Base-by-base conservation (phyloP, 2,888 invertebrate genomes). In the Sialis lutaria region DNA sequence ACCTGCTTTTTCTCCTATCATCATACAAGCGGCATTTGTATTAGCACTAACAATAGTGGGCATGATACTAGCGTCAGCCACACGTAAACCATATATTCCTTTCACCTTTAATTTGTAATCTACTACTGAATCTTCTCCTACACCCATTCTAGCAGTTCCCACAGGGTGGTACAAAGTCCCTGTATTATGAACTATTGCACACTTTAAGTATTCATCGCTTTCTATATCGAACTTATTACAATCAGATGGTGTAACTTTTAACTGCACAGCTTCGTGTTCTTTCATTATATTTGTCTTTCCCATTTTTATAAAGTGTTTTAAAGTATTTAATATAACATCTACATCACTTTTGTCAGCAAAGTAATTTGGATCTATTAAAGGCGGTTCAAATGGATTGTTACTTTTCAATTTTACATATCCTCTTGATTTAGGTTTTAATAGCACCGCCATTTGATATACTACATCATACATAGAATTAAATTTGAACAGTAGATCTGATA, bases 301-400 rank as follows among this genome's bases (percentile, higher is more conserved):
- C 31, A 60, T 48, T 4, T 51, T 48, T n/a, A 54, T n/a, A 6
- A 53, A 45, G 10, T 45, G 49, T 8, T 74, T 64, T 5, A 80
- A 69, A 1, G 76, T 74, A 10, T 71, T 67, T 1, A 79, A 67
- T 6, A 80, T 63, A 2, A 73, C 76, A 12, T 73, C 68, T 1
- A 75, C 62, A 55, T 87, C 85, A 12, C 54, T 45, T 9, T 50
- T 45, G 46, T 59, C 57, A 0, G 53, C 50, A 5, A 57, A 54
- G 39, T 52, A 57, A 10, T 55, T 54, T 1, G 54, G 52, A 48
- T 60, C 51, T 6, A 61, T 59, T 6, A 53, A 5, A 0, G 60
- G 60, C 49, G 56, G 58, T 35, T 59, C 58, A 12, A 54, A 50
- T 6, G 60, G 58, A 50, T 55, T 52, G 1, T 48, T 53, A 6